phyloP scores from a whole-genome alignment of 2,888 invertebrate genomes.

The Petrophora chlorosata region DNA sequence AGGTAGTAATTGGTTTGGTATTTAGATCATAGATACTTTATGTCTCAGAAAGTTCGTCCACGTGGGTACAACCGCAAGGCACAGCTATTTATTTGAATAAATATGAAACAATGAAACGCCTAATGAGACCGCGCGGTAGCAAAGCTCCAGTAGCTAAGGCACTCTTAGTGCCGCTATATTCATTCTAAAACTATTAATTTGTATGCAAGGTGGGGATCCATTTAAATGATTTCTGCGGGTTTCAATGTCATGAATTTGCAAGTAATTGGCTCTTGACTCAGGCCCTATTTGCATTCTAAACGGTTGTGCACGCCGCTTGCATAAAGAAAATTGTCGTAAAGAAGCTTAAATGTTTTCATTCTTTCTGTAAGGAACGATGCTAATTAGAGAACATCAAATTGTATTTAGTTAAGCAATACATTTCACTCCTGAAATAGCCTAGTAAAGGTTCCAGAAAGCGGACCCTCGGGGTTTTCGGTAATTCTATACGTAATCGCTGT shows the following conservation, averaged over 20 bases:
- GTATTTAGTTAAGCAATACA: background rate
- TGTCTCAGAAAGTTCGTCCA: too few relatives aligned
- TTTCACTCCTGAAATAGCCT: too few relatives aligned
- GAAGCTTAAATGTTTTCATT: constrained; percentile 26
- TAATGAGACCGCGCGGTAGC: too few relatives aligned
- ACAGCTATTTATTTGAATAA: too few relatives aligned
- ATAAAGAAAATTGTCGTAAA: constrained; percentile 38
- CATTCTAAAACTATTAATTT: constrained; percentile 32
- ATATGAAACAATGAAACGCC: too few relatives aligned
- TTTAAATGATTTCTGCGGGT: constrained; percentile 42
- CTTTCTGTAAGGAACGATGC: constrained; percentile 23
- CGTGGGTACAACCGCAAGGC: too few relatives aligned
- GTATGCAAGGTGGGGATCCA: constrained; percentile 37
- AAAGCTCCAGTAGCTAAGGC: too few relatives aligned
- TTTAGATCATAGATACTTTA: too few relatives aligned
- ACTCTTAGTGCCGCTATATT: background rate
- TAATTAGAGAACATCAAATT: constrained; percentile 23
- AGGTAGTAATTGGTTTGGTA: too few relatives aligned
- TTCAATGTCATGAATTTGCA: constrained; percentile 43
- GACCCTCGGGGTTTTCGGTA: too few relatives aligned
- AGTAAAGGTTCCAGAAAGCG: too few relatives aligned
- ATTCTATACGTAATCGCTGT: too few relatives aligned
- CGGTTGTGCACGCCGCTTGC: constrained; percentile 40
- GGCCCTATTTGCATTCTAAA: constrained; percentile 40
- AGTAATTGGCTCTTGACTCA: constrained; percentile 38